These are phyloP conservation scores for Fistularia commersonii DNA, from an alignment of 2,797 vertebrate genomes.

Conservation along the genomic window DNA sequence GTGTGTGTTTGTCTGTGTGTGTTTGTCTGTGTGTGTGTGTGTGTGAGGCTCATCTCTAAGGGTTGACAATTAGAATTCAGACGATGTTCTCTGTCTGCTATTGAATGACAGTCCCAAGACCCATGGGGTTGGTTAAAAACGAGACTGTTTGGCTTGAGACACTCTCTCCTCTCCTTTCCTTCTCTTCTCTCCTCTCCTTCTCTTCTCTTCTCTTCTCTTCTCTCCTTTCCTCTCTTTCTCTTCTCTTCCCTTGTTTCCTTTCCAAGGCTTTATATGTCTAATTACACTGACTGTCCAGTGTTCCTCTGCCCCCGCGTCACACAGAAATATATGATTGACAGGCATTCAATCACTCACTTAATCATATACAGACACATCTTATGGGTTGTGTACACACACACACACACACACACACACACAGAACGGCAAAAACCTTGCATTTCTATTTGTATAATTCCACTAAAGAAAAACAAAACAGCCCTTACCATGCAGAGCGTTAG, in stretches of 20 bases:
- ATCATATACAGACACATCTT: slow-evolving; percentile 32
- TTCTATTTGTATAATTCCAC: slow-evolving; percentile 60
- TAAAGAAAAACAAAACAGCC: slow-evolving; percentile 47
- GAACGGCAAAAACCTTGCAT: slow-evolving; percentile 20
- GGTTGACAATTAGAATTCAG: slow-evolving; percentile 58
- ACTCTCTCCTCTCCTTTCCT: neutral
- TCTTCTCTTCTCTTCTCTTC: neutral
- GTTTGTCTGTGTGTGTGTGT: slow-evolving; percentile 16
- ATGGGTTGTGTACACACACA: slow-evolving; percentile 9
- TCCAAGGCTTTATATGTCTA: slow-evolving; percentile 54
- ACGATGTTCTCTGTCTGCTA: slow-evolving; percentile 37
- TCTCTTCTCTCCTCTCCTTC: neutral
- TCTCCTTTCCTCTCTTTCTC: slow-evolving; percentile 3
- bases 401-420: slow-evolving; percentile 5
- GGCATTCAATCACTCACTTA: slow-evolving; percentile 35
- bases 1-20: neutral
- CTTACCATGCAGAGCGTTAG: slow-evolving; percentile 64
- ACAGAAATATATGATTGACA: too few relatives aligned
- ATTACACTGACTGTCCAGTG: slow-evolving; percentile 63
- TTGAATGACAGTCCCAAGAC: slow-evolving; percentile 47
- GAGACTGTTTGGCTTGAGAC: neutral
- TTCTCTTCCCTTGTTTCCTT: neutral
- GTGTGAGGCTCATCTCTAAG: slow-evolving; percentile 35
- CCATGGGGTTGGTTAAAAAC: slow-evolving; percentile 43
- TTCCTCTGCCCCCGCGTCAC: slow-evolving; percentile 56